Evolutionary conservation across 1,140 invertebrate genomes (phyloP), one percentile per base, ranked within the genome.

Genomic region (Drosophila trapezifrons): DNA sequence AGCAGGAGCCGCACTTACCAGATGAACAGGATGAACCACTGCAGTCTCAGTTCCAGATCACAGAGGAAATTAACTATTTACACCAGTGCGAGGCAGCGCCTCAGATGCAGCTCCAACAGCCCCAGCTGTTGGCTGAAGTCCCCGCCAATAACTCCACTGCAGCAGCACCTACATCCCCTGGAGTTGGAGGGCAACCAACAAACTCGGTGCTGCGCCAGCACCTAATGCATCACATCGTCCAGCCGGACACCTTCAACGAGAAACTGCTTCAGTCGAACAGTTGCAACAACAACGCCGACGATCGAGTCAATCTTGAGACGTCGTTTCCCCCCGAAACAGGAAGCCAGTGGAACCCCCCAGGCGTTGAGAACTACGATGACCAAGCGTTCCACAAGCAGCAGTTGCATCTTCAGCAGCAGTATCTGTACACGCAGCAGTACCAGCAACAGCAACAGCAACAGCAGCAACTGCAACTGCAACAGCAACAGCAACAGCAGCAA

Each of bases 161-260:
- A 22, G n/a, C 7, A 13, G 35, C 25, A 35, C 22, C 17, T 12
- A 49, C 3, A 12, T 17, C 60, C 45, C 13, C 40, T 62, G 38
- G 10, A 15, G 13, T 22, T 10, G 17, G 3, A 6, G 35, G 13
- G 12, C 12, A 42, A 15, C 6, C 47, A 22, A 29, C 63, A 9
- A 18, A 12, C 35, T 43, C 49, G 5, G 12, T 5, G 20, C 37
- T 71, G 4, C 58, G 45, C 10, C 64, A 63, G 20, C 76, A 58
- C 18, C 20, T 65, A 15, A 54, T 58, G 10, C 78, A 80, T 32
- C 73, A 63, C n/a, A 56, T 63, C 43, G 46, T 59, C 13, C 18
- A 65, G n/a, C 78, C 67, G n/a, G n/a, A 10, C 5, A n/a, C 51
- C 7, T 43, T 47, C 3, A 17, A 40, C 4, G 43, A 54, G n/a